A percentile compares a stretch with the other conserved stretches of the same genome.
Evolutionary conservation across 2,888 invertebrate genomes (phyloP).

Genomic region (Lasioglossum lativentre): DNA sequence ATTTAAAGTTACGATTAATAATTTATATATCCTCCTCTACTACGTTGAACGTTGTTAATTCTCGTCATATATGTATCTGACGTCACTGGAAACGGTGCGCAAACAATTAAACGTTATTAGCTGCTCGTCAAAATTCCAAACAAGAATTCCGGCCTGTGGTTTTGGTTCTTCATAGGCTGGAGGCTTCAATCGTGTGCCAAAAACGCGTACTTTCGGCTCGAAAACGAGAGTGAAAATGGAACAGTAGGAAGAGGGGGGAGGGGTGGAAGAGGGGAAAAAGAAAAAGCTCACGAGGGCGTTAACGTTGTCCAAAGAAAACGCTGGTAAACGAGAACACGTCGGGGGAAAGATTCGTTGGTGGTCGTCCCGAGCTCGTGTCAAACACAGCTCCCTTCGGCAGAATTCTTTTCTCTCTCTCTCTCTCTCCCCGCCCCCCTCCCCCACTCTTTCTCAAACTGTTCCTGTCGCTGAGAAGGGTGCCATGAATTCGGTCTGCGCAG

Average conservation of each 20-base stretch:
- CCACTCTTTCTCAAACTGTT: not conserved
- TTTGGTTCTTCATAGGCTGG: slow-evolving; percentile 4
- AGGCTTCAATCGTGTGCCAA: slow-evolving; percentile 34
- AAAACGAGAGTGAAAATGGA: slow-evolving; percentile 37
- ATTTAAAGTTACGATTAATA: no score
- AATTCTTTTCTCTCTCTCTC: slow-evolving; percentile 9
- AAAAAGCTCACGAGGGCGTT: slow-evolving; percentile 51
- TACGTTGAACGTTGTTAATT: no score
- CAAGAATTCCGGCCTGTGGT: slow-evolving; percentile 24
- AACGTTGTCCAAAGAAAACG: slow-evolving; percentile 53
- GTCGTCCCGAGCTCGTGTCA: slow-evolving; percentile 39
- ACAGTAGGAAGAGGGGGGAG: not conserved
- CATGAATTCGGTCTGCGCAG: slow-evolving; percentile 25
- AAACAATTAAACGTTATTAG: not conserved
- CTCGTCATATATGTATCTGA: no score
- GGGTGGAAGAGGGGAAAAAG: slow-evolving; percentile 13
- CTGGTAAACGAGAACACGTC: slow-evolving; percentile 51
- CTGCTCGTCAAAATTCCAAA: slow-evolving; percentile 13
- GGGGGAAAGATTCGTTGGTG: slow-evolving; percentile 48
- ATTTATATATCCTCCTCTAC: no score
- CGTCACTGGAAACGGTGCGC: not conserved
- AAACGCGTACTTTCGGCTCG: slow-evolving; percentile 23
- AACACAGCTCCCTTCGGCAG: slow-evolving; percentile 38
- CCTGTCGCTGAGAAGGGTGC: slow-evolving; percentile 27
- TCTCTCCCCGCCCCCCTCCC: no score